A percentile compares a stretch with the other conserved stretches of the same genome.
These are phyloP conservation scores for Agonopterix arenella DNA, from an alignment of 2,888 invertebrate species.

Conservation along the genomic window DNA sequence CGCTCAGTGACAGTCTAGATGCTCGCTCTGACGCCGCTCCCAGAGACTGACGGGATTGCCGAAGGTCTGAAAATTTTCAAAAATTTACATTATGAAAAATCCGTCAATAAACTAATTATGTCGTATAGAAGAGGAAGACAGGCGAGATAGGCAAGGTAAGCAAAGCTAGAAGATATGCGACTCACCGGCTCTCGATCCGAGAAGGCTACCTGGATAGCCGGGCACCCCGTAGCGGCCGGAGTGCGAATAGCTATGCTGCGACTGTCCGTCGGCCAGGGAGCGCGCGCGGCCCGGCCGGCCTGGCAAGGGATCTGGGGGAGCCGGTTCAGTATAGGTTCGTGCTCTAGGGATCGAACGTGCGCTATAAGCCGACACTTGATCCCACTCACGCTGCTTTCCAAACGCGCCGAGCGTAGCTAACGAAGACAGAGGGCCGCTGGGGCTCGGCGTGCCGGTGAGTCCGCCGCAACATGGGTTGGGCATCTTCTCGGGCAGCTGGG, in stretches of 20 bases:
- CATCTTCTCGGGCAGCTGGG: constrained; percentile 82
- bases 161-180: constrained; percentile 15
- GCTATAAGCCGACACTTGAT: constrained; percentile 90
- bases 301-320: constrained; percentile 83
- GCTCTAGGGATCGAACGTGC: constrained; percentile 93
- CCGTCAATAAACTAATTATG: neutral
- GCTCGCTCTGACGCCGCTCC: constrained; percentile 89
- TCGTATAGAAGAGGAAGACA: constrained; percentile 13
- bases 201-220: constrained; percentile 83
- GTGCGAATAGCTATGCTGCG: constrained; percentile 92
- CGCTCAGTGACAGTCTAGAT: constrained; percentile 84
- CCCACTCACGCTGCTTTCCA: constrained; percentile 87
- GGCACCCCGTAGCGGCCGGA: constrained; percentile 87
- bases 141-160: constrained; percentile 14
- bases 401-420: constrained; percentile 90
- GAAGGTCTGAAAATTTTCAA: constrained; percentile 78
- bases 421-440: constrained; percentile 87
- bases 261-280: constrained; percentile 92
- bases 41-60: constrained; percentile 91
- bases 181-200: constrained; percentile 69
- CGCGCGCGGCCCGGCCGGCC: constrained; percentile 86
- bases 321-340: constrained; percentile 84
- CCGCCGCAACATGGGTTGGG: constrained; percentile 88
- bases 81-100: too few relatives aligned
- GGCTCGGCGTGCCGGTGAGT: constrained; percentile 84